phyloP scores from a whole-genome alignment of 1,140 invertebrate genomes.

The Goniozus legneri region DNA sequence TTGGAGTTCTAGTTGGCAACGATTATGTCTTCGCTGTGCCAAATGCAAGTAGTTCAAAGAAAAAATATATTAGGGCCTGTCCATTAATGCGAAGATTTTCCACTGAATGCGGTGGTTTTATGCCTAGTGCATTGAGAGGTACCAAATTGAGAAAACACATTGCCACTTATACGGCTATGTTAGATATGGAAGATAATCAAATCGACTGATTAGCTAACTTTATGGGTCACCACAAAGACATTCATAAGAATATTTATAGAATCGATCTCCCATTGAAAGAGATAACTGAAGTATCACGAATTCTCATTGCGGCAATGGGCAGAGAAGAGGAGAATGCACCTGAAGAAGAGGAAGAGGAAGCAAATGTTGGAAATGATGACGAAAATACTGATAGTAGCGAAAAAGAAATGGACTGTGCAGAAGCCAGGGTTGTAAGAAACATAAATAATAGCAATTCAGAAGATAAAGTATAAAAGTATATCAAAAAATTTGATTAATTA shows the following conservation, averaged over 20 bases:
- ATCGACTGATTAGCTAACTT: constrained; percentile 7
- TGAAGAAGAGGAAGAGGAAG: not conserved
- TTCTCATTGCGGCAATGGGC: constrained; percentile 7
- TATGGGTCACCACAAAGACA: constrained; percentile 7
- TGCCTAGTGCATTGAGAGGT: constrained; percentile 9
- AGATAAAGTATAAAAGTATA: no score
- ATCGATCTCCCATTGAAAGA: constrained; percentile 3
- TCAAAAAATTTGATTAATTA: not conserved
- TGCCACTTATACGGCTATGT: constrained; percentile 6
- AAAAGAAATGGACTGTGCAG: not conserved
- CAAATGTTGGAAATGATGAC: not conserved
- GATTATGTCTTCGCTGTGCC: constrained; percentile 9
- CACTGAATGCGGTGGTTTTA: constrained; percentile 7
- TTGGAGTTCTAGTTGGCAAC: constrained; percentile 5
- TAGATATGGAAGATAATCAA: constrained; percentile 7
- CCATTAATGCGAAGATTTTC: constrained; percentile 13
- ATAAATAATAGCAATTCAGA: not conserved
- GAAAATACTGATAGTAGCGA: not conserved
- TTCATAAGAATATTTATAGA: constrained; percentile 14
- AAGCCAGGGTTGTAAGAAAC: not conserved
- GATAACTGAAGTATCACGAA: constrained; percentile 10
- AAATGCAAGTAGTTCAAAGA: not conserved
- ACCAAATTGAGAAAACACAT: constrained; percentile 13
- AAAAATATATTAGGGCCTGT: constrained; percentile 14
- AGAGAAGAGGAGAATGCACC: not conserved